Percentiles rank a stretch among this genome's conserved stretches.
Conservation (phyloP, 2,888 invertebrate species). For the Conus canariensis region DNA sequence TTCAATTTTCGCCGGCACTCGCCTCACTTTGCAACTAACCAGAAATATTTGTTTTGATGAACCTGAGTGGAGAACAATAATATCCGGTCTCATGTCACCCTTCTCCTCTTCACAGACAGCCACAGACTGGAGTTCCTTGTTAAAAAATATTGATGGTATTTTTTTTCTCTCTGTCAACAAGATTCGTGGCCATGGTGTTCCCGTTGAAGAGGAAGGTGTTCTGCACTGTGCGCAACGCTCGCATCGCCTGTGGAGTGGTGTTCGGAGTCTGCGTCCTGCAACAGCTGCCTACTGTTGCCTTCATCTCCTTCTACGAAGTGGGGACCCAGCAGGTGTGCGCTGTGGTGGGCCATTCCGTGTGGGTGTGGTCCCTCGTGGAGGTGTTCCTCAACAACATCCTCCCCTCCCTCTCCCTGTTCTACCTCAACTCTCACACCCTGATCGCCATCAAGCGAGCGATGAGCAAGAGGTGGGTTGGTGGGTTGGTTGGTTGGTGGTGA, state of each 20-base stretch:
- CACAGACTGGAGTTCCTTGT: too few species aligned
- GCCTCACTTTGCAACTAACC: too few species aligned
- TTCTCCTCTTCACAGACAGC: too few species aligned
- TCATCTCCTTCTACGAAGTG: too few species aligned
- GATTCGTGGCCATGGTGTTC: conserved; percentile 24
- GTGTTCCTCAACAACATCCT: not conserved
- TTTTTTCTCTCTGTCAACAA: not conserved
- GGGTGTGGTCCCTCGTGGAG: not conserved
- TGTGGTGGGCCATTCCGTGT: not conserved
- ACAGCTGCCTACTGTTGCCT: not conserved
- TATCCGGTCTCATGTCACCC: too few species aligned
- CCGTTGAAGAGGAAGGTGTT: conserved; percentile 15
- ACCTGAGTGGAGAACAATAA: too few species aligned
- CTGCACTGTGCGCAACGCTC: conserved; percentile 18
- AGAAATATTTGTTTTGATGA: too few species aligned
- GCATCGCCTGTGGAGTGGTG: not conserved
- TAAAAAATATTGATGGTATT: too few species aligned
- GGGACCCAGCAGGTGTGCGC: not conserved
- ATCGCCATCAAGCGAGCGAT: not conserved
- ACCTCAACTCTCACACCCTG: not conserved
- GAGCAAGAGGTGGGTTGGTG: not conserved
- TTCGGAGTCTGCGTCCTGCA: not conserved
- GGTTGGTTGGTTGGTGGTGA: too few species aligned
- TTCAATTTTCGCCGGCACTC: too few species aligned
- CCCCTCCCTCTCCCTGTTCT: not conserved